Percentiles rank a stretch among this genome's conserved stretches.
These are phyloP conservation scores for Azemiops feae DNA, from an alignment of 2,113 vertebrate genomes.

Conservation along the genomic window DNA sequence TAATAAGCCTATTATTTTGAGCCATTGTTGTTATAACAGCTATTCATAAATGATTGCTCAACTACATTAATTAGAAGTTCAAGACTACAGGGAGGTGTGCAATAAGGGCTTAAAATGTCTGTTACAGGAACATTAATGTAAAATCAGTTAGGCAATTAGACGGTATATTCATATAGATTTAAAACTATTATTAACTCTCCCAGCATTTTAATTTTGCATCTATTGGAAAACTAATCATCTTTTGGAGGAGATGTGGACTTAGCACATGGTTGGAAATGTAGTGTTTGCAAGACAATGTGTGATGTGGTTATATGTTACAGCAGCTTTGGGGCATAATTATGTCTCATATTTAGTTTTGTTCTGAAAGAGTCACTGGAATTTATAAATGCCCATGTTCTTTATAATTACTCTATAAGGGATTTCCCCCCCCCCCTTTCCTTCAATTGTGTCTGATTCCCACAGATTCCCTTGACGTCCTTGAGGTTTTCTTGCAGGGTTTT, in stretches of 20 bases:
- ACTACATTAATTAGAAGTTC: not conserved
- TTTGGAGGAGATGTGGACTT: not conserved
- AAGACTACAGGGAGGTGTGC: not conserved
- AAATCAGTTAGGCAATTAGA: not conserved
- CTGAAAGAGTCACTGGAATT: not conserved
- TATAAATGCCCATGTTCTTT: not conserved
- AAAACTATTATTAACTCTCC: not conserved
- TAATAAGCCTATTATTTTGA: not conserved
- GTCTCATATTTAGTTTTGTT: not conserved
- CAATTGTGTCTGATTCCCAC: not conserved
- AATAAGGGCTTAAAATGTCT: not conserved
- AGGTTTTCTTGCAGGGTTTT: not conserved
- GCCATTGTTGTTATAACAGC: not conserved
- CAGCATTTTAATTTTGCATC: not conserved
- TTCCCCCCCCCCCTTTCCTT: rapidly evolving
- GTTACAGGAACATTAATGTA: not conserved
- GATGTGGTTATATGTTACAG: not conserved
- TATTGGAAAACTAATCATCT: not conserved
- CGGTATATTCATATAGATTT: not conserved
- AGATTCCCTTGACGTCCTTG: not conserved
- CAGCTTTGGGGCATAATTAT: not conserved
- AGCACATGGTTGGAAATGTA: not conserved
- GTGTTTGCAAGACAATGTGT: not conserved
- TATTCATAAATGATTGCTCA: not conserved
- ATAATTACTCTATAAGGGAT: not conserved